Base-by-base conservation (phyloP, 1,140 invertebrate genomes). In the Aphaenogaster rudis region DNA sequence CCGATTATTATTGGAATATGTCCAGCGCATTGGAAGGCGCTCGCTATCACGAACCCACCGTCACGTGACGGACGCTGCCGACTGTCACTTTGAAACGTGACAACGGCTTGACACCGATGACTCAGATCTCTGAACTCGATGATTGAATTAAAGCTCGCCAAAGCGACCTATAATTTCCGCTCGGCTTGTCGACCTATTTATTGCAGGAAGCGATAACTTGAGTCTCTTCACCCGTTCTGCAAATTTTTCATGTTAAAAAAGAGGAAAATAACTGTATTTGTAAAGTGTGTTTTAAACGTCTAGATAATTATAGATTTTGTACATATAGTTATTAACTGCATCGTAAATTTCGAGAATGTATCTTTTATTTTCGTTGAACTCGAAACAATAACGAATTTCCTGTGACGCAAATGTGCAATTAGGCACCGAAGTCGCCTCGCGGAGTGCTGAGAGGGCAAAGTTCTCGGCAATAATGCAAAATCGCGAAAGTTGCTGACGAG, bases 401-500 rank as follows among this genome's bases (percentile, higher is more conserved):
- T 17, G 13, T 42, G 15, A 42, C 64, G 64, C 64, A 54, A 81
- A 81, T 61, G 54, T 61, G 54, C 57, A 84, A 84, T 84, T 84
- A 84, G 28, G 76, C 42, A 50, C 5, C 28, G 17, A 39, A 84
- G 69, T 61, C 80, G 39, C 28, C 52, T n/a, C 67, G 13, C 63
- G n/a, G 28, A 84, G 57, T 39, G 80, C 80, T 76, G 80, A 76
- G 54, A 48, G 54, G 54, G 57, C 80, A 76, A 76, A 84, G 80
- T 84, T 84, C 54, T 21, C 71, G 80, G 54, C 80, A 50, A 72
- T 76, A 76, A 84, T 84, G 80, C 80, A 84, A 76, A 82, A 82
- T 82, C 67, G 67, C 67, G 54, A 82, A 82, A 84, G 80, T 84
- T 84, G 80, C 69, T 84, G 80, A 84, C 80, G 80, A 76, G 69